Evolutionary conservation across 2,888 invertebrate species (phyloP).

Genomic region (Rapana venosa): DNA sequence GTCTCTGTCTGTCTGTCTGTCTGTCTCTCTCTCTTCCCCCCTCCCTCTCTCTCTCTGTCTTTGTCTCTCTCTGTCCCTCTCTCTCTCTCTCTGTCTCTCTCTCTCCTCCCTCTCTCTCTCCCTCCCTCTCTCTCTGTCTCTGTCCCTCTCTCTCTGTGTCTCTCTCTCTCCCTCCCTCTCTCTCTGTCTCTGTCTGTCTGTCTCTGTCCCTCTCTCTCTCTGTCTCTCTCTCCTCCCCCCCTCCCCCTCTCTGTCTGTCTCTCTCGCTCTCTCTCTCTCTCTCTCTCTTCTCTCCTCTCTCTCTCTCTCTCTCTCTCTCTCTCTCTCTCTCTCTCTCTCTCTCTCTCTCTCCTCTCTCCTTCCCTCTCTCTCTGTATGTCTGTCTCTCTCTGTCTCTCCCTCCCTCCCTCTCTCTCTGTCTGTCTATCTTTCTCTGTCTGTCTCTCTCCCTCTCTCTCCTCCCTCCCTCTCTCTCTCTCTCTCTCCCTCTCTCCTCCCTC

Average conservation of each 20-base stretch:
- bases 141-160: not conserved
- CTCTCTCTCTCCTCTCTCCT: not conserved
- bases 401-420: not conserved
- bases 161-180: too few relatives aligned
- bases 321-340: not conserved
- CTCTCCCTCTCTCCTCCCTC: not conserved
- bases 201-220: not conserved
- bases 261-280: not conserved
- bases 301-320: conserved; percentile 13
- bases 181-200: not conserved
- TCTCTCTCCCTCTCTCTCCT: not conserved
- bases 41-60: not conserved
- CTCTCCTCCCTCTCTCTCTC: not conserved
- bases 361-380: conserved; percentile 5
- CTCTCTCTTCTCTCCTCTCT: not conserved
- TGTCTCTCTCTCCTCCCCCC: not conserved
- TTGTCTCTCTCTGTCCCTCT: conserved; percentile 4
- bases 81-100: conserved; percentile 13
- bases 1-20: conserved; percentile 33
- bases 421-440: conserved; percentile 18
- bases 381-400: not conserved
- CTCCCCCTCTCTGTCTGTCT: not conserved
- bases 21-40: not conserved
- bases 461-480: not conserved
- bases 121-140: conserved; percentile 31